Percentiles rank a stretch among this genome's conserved stretches.
These are phyloP conservation scores for Ennomos quercinarius DNA, from an alignment of 2,888 invertebrate genomes.

Conservation along the genomic window DNA sequence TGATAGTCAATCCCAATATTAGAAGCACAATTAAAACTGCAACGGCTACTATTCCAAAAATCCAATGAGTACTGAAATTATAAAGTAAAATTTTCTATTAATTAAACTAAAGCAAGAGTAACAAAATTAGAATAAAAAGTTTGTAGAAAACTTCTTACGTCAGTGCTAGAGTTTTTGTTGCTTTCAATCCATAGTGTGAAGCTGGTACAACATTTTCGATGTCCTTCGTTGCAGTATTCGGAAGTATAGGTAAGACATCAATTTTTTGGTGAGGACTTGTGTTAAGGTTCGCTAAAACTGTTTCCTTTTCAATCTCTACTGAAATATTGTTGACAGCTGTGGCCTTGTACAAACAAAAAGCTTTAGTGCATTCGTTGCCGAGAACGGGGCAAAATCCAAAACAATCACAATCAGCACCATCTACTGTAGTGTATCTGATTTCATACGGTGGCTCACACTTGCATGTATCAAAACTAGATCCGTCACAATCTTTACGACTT, in stretches of 20 bases:
- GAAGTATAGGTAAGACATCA: not conserved
- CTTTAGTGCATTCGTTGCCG: constrained; percentile 13
- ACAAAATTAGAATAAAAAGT: too few relatives aligned
- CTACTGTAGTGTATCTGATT: constrained; percentile 11
- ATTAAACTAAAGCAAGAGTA: too few relatives aligned
- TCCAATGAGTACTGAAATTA: constrained; percentile 32
- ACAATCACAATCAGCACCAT: constrained; percentile 25
- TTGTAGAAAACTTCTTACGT: too few relatives aligned
- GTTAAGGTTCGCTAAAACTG: not conserved
- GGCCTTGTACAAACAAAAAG: constrained; percentile 9
- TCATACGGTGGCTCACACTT: constrained; percentile 19
- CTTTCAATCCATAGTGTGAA: too few relatives aligned
- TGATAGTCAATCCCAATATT: constrained; percentile 11
- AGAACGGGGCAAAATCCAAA: constrained; percentile 16
- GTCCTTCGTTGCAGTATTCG: not conserved
- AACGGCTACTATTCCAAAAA: constrained; percentile 20
- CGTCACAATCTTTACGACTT: constrained; percentile 23
- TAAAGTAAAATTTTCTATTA: too few relatives aligned
- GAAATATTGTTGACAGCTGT: not conserved
- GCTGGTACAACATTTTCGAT: not conserved
- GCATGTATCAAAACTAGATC: constrained; percentile 18
- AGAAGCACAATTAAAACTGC: constrained; percentile 21
- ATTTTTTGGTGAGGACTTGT: not conserved
- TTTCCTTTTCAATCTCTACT: not conserved
- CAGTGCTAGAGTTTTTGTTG: too few relatives aligned